Evolutionary conservation across 2,113 vertebrate genomes (phyloP).

Genomic region (Corythoichthys intestinalis): DNA sequence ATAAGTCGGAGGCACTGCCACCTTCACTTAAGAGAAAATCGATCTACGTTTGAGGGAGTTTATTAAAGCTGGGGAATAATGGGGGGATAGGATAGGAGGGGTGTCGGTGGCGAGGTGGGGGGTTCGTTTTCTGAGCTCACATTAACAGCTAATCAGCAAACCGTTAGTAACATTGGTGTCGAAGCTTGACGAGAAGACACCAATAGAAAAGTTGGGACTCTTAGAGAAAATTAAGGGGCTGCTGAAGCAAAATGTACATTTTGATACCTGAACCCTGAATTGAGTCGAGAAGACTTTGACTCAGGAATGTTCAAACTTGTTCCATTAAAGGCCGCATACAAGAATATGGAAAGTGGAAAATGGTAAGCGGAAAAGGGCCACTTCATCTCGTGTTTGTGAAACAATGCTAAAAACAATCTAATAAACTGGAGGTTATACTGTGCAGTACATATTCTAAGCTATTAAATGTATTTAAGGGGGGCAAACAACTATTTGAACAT

Average conservation of each 20-base stretch:
- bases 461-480: too few species aligned
- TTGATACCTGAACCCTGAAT: constrained; percentile 15
- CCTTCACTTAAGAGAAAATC: constrained; percentile 79
- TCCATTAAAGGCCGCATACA: too few species aligned
- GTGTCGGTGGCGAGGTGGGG: constrained; percentile 27
- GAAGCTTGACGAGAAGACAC: constrained; percentile 38
- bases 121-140: constrained; percentile 25
- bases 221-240: constrained; percentile 45
- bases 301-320: too few species aligned
- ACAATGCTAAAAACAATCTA: too few species aligned
- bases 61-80: constrained; percentile 76
- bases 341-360: too few species aligned
- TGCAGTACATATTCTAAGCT: too few species aligned
- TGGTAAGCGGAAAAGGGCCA: too few species aligned
- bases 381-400: too few species aligned
- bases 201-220: background rate
- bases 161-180: constrained; percentile 23
- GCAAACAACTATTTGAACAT: too few species aligned
- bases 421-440: too few species aligned
- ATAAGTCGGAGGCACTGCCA: constrained; percentile 76
- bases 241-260: constrained; percentile 37
- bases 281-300: constrained; percentile 36
- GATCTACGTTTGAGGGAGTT: constrained; percentile 75
- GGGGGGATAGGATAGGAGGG: constrained; percentile 47
- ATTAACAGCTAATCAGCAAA: constrained; percentile 69